Percentiles rank a stretch among this genome's conserved stretches.
Evolutionary conservation across 2,797 vertebrate genomes (phyloP).

Genomic region (Remorina albescens): DNA sequence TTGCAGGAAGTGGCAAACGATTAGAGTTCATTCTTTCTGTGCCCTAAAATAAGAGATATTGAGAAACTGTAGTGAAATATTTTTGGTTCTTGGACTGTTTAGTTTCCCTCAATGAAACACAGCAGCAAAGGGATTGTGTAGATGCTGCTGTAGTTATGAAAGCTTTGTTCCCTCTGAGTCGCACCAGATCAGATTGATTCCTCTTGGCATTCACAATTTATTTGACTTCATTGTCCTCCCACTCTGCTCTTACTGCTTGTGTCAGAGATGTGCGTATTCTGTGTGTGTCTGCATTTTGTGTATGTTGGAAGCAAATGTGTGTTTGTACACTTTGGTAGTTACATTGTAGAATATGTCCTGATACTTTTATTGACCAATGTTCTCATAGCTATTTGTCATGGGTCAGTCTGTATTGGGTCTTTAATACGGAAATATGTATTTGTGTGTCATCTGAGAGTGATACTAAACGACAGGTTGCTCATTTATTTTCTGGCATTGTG

Average conservation of each 20-base stretch:
- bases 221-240: constrained; percentile 82
- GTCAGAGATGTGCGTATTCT: constrained; percentile 66
- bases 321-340: constrained; percentile 19
- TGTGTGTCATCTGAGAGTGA: constrained; percentile 4
- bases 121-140: constrained; percentile 42
- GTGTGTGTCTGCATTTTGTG: constrained; percentile 29
- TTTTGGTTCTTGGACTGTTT: constrained; percentile 21
- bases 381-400: constrained; percentile 1
- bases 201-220: constrained; percentile 80
- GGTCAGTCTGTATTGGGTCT: constrained; percentile 12
- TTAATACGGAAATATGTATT: constrained; percentile 20
- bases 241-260: constrained; percentile 70
- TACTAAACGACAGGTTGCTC: constrained; percentile 1
- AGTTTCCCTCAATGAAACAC: constrained; percentile 43
- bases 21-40: constrained; percentile 38
- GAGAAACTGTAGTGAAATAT: constrained; percentile 21
- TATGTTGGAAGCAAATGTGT: constrained; percentile 25
- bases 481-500: constrained; percentile 28
- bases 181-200: constrained; percentile 78
- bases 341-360: constrained; percentile 24
- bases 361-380: constrained; percentile 40
- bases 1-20: constrained; percentile 24
- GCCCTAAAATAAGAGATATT: constrained; percentile 37
- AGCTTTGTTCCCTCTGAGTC: constrained; percentile 72
- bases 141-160: constrained; percentile 64